Evolutionary conservation across 1,140 invertebrate species (phyloP), one percentile per base, ranked within the genome.

Genomic region (Bacillus rossius): DNA sequence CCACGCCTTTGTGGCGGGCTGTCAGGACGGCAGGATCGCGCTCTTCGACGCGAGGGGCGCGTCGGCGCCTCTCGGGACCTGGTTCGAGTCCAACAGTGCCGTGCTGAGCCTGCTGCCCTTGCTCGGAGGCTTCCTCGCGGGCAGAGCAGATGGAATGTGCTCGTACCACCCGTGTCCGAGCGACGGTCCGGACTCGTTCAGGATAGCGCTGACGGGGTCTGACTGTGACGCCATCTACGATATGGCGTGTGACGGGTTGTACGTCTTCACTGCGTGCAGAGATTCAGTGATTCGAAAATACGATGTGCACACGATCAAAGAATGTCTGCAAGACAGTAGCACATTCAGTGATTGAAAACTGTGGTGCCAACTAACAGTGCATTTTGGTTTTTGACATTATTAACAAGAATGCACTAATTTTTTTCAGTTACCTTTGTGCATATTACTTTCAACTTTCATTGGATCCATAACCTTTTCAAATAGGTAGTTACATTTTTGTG

Each of bases 171-270:
- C 74, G 0, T 45, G 75, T 25, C 74, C 75, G 16, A 52, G 74
- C 47, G 66, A 69, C 17, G 66, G 71, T 25, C 55, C 64, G 10
- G 69, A 75, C 49, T 52, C 68, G 70, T 7, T 69, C 77, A 56
- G 77, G 38, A 56, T 83, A 2, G 77, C 84, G 45, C 70, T 88
- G 7, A 85, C 85, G 17, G 87, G 87, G 0, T 77, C 86, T 3
- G 81, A 88, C 64, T 85, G 79, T 74, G 87, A 89, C 65, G 81
- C 82, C 8, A 77, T 84, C 20, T 77, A 83, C 65, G 76, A 79
- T 59, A 66, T 84, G 34, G 69, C 75, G 3, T 76, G 73, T 52
- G 82, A 84, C 67, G 74, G 74, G 5, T 67, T 64, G 13, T 78
- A 77, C 72, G 69, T 84, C 16, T 80, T 78, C 55, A 77, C 82